These are phyloP conservation scores for Drosophila mimetica DNA, from an alignment of 2,888 invertebrate genomes.

Conservation along the genomic window DNA sequence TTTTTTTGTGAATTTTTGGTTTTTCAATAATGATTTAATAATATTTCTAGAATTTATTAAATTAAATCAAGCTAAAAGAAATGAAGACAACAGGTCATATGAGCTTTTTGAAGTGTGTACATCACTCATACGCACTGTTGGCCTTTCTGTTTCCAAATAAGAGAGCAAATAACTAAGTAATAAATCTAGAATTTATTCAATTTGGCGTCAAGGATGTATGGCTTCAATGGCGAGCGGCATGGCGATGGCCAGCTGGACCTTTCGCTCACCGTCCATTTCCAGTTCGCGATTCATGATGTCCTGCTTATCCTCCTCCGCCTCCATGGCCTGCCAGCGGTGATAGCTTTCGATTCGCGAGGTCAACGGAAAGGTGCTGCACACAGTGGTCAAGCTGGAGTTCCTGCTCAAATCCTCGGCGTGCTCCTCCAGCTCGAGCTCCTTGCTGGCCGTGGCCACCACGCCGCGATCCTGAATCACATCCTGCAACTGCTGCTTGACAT, in stretches of 20 bases:
- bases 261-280: background rate
- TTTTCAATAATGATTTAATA: no score
- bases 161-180: background rate
- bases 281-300: background rate
- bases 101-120: background rate
- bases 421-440: background rate
- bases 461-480: background rate
- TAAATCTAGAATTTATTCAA: background rate
- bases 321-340: background rate
- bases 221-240: background rate
- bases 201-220: background rate
- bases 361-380: conserved; percentile 22
- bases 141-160: background rate
- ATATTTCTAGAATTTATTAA: no score
- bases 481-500: background rate
- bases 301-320: background rate
- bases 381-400: conserved; percentile 32
- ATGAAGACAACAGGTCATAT: background rate
- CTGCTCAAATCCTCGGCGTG: background rate
- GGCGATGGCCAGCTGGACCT: background rate
- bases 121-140: background rate
- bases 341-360: conserved; percentile 7
- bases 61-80: no score
- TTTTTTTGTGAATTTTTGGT: no score
- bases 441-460: background rate